phyloP scores from a whole-genome alignment of 2,113 vertebrate genomes.

The Alces alces region DNA sequence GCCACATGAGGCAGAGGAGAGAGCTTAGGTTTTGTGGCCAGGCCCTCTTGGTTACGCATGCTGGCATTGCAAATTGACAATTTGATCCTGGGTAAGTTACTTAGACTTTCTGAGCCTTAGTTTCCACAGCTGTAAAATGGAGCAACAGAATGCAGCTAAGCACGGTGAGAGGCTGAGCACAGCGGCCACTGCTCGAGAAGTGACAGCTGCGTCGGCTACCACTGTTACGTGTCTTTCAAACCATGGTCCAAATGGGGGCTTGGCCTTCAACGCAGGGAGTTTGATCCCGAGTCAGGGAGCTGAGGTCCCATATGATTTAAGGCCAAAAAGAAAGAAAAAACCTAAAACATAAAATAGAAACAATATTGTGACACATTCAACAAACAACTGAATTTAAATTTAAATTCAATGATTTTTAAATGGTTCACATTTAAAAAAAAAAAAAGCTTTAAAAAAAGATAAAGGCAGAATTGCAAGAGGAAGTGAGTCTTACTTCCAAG shows the following conservation, averaged over 20 bases:
- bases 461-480: neutral
- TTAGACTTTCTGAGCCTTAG: neutral
- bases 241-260: neutral
- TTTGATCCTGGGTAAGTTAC: neutral
- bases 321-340: neutral
- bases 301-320: neutral
- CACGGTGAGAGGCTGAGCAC: neutral
- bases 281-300: neutral
- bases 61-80: neutral
- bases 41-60: neutral
- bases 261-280: neutral
- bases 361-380: neutral
- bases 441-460: neutral
- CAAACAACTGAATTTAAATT: neutral
- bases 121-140: neutral
- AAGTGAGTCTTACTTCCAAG: neutral
- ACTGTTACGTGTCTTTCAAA: neutral
- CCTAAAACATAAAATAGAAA: neutral
- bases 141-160: neutral
- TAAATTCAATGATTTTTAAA: neutral
- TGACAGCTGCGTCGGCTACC: neutral
- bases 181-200: neutral
- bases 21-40: neutral
- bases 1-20: neutral
- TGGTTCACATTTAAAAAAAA: neutral